phyloP scores from a whole-genome alignment of 2,113 vertebrate genomes.

The Puffinus mauretanicus region DNA sequence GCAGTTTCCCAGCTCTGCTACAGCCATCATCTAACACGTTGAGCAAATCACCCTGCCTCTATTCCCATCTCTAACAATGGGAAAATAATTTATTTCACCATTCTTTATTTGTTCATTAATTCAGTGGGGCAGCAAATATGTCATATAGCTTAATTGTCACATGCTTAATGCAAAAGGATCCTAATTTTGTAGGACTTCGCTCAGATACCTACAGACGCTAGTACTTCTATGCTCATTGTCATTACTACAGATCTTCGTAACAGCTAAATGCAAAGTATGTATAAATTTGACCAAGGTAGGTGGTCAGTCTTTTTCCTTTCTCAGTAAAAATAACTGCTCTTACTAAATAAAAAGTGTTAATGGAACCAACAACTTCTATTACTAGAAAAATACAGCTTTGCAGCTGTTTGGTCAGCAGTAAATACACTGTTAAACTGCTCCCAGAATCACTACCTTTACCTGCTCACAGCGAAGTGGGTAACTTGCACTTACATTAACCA shows the following conservation, averaged over 20 bases:
- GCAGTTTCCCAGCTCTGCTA: not conserved
- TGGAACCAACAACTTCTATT: not conserved
- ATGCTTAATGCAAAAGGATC: not conserved
- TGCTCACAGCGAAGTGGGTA: not conserved
- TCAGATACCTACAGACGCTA: not conserved
- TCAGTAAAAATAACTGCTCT: not conserved
- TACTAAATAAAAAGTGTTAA: not conserved
- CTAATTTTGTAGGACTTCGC: not conserved
- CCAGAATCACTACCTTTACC: not conserved
- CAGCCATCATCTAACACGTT: not conserved
- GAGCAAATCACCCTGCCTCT: not conserved
- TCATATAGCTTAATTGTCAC: not conserved
- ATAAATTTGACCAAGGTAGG: not conserved
- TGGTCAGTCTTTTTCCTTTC: not conserved
- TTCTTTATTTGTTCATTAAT: not conserved
- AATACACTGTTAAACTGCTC: not conserved
- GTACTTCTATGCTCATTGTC: not conserved
- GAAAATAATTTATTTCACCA: not conserved
- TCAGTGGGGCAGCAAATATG: not conserved
- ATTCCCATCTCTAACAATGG: not conserved
- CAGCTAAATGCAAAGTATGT: not conserved
- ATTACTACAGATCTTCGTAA: not conserved
- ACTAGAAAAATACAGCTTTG: not conserved
- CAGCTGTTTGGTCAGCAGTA: not conserved
- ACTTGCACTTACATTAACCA: not conserved